A percentile compares a stretch with the other conserved stretches of the same genome.
Evolutionary conservation across 2,113 vertebrate genomes (phyloP).

Genomic region (Pavo muticus): DNA sequence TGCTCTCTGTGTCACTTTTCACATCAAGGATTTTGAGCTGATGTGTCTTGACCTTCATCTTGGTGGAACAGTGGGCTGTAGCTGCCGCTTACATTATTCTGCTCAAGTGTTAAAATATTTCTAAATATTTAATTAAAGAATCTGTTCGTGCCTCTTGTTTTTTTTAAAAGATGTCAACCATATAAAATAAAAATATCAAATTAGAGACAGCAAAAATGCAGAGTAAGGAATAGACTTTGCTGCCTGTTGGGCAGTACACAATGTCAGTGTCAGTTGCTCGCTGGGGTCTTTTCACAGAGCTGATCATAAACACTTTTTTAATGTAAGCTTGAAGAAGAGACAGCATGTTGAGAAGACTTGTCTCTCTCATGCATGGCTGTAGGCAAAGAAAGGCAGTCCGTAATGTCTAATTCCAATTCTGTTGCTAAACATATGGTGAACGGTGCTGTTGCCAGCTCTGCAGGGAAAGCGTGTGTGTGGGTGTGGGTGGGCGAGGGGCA

Average conservation of each 20-base stretch:
- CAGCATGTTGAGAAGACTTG: background rate
- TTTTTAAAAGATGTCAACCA: background rate
- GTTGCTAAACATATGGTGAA: background rate
- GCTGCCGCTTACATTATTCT: background rate
- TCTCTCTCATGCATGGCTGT: background rate
- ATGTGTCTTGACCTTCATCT: background rate
- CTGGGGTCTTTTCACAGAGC: background rate
- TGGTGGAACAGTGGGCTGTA: background rate
- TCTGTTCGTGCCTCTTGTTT: background rate
- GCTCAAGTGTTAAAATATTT: background rate
- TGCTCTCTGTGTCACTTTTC: background rate
- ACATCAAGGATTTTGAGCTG: background rate
- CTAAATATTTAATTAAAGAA: conserved; percentile 1
- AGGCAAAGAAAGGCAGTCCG: conserved; percentile 28
- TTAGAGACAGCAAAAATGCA: background rate
- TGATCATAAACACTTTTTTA: background rate
- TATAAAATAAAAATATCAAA: background rate
- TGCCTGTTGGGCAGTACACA: background rate
- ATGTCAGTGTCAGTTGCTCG: background rate
- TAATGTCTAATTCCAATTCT: background rate
- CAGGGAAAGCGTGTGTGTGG: accelerated
- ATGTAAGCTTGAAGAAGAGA: conserved; percentile 19
- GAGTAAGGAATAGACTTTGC: background rate
- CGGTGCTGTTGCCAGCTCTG: background rate
- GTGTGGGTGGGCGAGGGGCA: background rate